Conservation (phyloP, 2,113 vertebrate genomes). For the Bucco capensis region DNA sequence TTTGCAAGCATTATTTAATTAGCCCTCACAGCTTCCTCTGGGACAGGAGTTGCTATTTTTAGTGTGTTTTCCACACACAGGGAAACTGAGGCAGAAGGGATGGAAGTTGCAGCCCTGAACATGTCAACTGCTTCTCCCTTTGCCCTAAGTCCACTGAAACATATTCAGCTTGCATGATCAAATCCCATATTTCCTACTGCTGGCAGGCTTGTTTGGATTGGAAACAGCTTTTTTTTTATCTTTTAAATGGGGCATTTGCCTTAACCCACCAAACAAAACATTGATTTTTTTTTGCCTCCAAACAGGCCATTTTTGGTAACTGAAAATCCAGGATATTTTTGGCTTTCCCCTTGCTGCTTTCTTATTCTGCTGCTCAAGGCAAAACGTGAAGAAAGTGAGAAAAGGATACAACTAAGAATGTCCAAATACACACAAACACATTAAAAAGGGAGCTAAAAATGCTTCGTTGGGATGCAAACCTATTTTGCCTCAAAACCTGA, state of each 20-base stretch:
- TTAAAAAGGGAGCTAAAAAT: background rate
- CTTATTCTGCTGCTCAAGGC: background rate
- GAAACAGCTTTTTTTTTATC: background rate
- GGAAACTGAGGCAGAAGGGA: slow-evolving; percentile 35
- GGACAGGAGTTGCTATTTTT: background rate
- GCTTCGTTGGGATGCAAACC: background rate
- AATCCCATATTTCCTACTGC: background rate
- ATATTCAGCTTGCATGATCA: rapidly evolving
- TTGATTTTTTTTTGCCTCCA: background rate
- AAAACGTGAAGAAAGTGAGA: background rate
- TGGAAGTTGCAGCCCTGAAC: background rate
- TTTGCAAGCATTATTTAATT: slow-evolving; percentile 23
- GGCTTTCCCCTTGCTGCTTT: background rate
- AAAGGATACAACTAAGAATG: background rate
- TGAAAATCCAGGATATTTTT: slow-evolving; percentile 40
- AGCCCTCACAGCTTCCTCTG: background rate
- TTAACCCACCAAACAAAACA: background rate
- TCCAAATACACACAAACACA: background rate
- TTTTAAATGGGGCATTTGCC: background rate
- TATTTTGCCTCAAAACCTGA: background rate
- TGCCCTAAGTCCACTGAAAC: background rate
- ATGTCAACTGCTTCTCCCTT: background rate
- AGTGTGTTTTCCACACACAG: background rate
- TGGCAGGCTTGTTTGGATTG: background rate
- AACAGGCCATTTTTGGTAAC: slow-evolving; percentile 24